Evolutionary conservation across 30 jellyfish, hydroid and myxozoan genomes (phyloP).

Genomic region (Aurelia aurita complex sp. Pacific): DNA sequence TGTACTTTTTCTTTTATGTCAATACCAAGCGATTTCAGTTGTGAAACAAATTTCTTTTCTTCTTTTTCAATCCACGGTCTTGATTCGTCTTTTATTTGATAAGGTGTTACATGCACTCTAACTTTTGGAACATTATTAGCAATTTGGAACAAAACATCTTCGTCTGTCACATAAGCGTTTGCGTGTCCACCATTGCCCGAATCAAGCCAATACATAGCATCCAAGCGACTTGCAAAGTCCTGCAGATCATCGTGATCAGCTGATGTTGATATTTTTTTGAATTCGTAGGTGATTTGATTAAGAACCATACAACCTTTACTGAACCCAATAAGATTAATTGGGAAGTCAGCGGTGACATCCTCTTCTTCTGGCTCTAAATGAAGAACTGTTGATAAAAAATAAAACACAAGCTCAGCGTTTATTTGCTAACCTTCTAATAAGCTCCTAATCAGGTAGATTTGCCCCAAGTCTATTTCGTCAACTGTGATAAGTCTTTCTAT

Average conservation of each 20-base stretch:
- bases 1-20: conserved; percentile 57
- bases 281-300: conserved; percentile 79
- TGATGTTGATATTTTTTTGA: conserved; percentile 41
- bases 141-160: conserved; percentile 37
- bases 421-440: background rate
- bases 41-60: conserved; percentile 55
- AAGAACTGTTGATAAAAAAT: conserved; percentile 36
- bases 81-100: conserved; percentile 59
- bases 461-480: too few species aligned
- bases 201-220: conserved; percentile 72
- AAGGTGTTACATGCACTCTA: conserved; percentile 83
- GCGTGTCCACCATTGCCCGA: conserved; percentile 81
- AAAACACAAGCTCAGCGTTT: background rate
- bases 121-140: conserved; percentile 65
- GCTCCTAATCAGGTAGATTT: too few species aligned
- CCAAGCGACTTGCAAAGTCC: conserved; percentile 43
- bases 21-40: conserved; percentile 49
- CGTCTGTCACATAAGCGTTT: conserved; percentile 81
- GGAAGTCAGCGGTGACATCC: conserved; percentile 62
- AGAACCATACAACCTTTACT: conserved; percentile 94
- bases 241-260: conserved; percentile 11
- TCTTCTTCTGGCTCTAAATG: conserved; percentile 56
- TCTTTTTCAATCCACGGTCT: conserved; percentile 86
- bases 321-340: conserved; percentile 71
- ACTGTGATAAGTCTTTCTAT: too few species aligned